These are phyloP conservation scores for Salmo trutta DNA, from an alignment of 2,797 vertebrate species.

Conservation along the genomic window DNA sequence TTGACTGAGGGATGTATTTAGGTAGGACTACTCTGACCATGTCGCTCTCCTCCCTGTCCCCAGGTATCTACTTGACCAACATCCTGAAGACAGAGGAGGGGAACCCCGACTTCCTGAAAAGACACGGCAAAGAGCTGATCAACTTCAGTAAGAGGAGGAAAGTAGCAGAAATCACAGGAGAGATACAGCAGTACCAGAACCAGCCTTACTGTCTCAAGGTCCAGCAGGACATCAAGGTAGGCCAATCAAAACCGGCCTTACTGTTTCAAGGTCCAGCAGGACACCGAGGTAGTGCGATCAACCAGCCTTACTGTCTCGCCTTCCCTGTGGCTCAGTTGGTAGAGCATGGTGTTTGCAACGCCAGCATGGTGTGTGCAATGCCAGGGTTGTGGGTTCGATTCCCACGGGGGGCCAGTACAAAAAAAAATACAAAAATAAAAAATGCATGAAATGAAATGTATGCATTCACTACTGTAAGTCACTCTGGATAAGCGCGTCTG, in stretches of 20 bases:
- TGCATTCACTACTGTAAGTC: no score
- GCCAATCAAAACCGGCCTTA: neutral
- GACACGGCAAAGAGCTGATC: conserved; percentile 93
- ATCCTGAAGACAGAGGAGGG: conserved; percentile 99
- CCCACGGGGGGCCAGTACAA: no score
- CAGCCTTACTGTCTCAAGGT: conserved; percentile 94
- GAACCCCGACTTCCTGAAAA: conserved; percentile 94
- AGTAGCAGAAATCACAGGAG: conserved; percentile 98
- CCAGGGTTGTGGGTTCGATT: no score
- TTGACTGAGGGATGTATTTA: no score
- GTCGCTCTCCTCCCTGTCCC: neutral
- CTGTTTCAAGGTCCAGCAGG: conserved; percentile 67
- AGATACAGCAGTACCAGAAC: conserved; percentile 99
- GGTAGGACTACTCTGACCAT: neutral
- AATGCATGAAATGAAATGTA: no score
- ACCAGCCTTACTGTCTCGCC: no score
- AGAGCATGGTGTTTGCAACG: no score
- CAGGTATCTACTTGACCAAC: conserved; percentile 98
- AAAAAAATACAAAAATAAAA: no score
- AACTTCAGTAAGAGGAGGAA: conserved; percentile 98
- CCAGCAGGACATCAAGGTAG: conserved; percentile 92
- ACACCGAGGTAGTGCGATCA: conserved; percentile 92
- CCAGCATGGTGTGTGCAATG: no score
- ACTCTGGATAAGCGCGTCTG: no score
- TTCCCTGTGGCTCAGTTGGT: no score